Evolutionary conservation across 2,113 vertebrate genomes (phyloP).

Genomic region (Benthochromis sp.): DNA sequence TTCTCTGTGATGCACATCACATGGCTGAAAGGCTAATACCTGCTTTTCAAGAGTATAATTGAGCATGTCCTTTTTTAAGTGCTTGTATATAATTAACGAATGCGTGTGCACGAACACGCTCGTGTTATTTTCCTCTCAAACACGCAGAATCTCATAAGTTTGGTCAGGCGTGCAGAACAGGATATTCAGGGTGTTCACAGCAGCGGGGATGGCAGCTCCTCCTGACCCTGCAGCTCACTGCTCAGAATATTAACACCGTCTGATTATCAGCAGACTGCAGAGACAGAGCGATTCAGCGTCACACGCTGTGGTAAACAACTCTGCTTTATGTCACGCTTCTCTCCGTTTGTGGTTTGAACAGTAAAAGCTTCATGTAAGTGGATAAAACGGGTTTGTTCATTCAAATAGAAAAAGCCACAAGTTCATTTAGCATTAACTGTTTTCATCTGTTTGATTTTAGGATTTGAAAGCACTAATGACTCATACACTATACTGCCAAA

Average conservation of each 20-base stretch:
- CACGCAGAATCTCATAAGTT: background rate
- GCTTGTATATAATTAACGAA: background rate
- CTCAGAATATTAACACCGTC: slow-evolving; percentile 4
- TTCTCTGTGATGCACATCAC: background rate
- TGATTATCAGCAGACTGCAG: background rate
- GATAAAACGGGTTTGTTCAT: background rate
- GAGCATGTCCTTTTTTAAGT: background rate
- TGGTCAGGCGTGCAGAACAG: background rate
- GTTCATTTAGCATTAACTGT: background rate
- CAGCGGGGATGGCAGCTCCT: background rate
- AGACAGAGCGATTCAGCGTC: background rate
- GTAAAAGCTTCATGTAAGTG: background rate
- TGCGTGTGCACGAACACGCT: background rate
- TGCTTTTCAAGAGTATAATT: background rate
- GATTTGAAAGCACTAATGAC: background rate
- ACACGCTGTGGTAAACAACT: background rate
- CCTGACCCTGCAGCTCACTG: background rate
- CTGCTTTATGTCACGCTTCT: background rate
- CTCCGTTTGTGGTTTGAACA: background rate
- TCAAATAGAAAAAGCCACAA: background rate
- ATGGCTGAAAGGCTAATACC: background rate
- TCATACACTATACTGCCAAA: accelerated
- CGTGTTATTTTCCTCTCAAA: background rate
- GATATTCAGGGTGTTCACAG: background rate
- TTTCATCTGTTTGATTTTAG: background rate